A percentile compares a stretch with the other conserved stretches of the same genome.
Evolutionary conservation across 2,113 vertebrate species (phyloP).

Genomic region (Oriolus oriolus): DNA sequence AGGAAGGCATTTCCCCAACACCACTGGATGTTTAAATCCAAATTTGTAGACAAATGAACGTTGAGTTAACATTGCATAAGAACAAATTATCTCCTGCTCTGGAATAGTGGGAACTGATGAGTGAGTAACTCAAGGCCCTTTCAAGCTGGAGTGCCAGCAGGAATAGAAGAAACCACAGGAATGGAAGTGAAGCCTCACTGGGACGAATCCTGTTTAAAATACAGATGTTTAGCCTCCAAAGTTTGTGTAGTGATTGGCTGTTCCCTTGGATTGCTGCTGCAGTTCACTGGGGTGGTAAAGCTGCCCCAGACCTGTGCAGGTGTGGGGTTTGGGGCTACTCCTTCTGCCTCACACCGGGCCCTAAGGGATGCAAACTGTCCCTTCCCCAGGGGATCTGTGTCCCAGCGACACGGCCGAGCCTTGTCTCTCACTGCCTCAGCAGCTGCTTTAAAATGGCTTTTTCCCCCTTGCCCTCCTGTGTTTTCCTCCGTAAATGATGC

Average conservation of each 20-base stretch:
- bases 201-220: not conserved
- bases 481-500: slow-evolving; percentile 51
- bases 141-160: not conserved
- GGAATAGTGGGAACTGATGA: not conserved
- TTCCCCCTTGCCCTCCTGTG: not conserved
- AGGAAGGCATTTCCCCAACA: not conserved
- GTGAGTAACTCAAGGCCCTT: not conserved
- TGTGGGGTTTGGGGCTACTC: not conserved
- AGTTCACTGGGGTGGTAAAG: not conserved
- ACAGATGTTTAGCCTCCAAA: not conserved
- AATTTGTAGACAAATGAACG: not conserved
- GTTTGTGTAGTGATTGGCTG: not conserved
- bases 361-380: not conserved
- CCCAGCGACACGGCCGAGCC: not conserved
- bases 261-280: not conserved
- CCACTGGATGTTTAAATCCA: not conserved
- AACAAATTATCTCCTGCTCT: not conserved
- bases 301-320: not conserved
- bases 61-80: not conserved
- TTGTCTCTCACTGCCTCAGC: not conserved
- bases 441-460: not conserved
- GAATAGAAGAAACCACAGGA: not conserved
- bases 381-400: not conserved
- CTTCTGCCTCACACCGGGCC: not conserved
- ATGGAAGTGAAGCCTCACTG: not conserved